Conservation (phyloP, 2,797 vertebrate genomes). For the Alcedo quadribrachys region DNA sequence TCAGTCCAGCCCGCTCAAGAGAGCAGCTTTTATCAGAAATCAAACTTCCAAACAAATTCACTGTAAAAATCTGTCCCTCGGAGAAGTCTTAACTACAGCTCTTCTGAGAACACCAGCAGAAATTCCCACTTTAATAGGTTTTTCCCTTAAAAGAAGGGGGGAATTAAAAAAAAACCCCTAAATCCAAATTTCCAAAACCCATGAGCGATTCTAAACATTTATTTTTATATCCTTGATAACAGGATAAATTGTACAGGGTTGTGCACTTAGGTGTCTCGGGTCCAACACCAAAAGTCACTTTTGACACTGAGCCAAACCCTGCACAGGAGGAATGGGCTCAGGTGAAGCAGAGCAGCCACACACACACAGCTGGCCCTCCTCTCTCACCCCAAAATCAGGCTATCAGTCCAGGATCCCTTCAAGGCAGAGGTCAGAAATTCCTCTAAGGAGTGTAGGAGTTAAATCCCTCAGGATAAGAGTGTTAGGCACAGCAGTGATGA, state of each 20-base stretch:
- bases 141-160: not conserved
- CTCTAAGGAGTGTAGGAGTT: not conserved
- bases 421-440: not conserved
- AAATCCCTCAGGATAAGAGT: not conserved
- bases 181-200: not conserved
- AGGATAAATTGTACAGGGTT: not conserved
- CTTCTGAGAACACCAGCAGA: not conserved
- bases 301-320: not conserved
- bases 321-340: accelerated
- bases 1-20: slow-evolving; percentile 22
- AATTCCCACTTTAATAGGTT: not conserved
- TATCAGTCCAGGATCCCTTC: not conserved
- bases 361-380: not conserved
- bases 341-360: not conserved
- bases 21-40: slow-evolving; percentile 25
- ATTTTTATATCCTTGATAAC: not conserved
- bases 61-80: not conserved
- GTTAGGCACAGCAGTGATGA: not conserved
- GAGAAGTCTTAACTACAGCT: not conserved
- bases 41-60: slow-evolving; percentile 5
- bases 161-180: not conserved
- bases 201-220: not conserved
- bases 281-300: not conserved
- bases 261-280: not conserved
- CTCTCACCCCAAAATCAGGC: not conserved